Conservation (phyloP, 2,113 vertebrate genomes). For the Cyanocitta stelleri region DNA sequence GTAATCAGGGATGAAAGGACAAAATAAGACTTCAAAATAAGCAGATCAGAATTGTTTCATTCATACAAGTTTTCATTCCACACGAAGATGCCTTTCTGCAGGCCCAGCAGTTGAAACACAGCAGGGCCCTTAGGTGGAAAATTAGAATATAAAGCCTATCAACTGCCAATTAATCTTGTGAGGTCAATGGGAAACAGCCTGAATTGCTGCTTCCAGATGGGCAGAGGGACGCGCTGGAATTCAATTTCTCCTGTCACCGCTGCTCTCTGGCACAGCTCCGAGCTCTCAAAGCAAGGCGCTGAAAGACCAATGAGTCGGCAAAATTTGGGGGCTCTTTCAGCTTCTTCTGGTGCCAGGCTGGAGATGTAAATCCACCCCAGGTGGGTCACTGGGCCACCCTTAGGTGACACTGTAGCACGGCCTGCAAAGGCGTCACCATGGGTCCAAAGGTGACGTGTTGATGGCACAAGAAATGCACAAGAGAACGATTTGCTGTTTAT, state of each 20-base stretch:
- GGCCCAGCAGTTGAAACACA: not conserved
- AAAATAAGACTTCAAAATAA: not conserved
- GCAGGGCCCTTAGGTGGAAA: not conserved
- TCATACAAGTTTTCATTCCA: not conserved
- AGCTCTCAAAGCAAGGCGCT: not conserved
- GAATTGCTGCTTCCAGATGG: conserved; percentile 47
- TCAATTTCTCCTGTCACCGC: conserved; percentile 8
- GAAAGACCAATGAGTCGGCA: not conserved
- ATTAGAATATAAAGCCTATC: conserved; percentile 50
- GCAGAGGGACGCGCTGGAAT: not conserved
- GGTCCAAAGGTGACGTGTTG: rapidly evolving
- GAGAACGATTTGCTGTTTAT: not conserved
- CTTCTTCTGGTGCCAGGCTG: not conserved
- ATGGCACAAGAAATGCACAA: not conserved
- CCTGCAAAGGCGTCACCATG: rapidly evolving
- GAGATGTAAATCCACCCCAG: not conserved
- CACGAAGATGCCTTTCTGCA: not conserved
- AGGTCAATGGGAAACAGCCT: conserved; percentile 33
- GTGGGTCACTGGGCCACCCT: not conserved
- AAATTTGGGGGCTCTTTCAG: not conserved
- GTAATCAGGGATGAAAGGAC: not conserved
- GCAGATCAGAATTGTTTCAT: not conserved
- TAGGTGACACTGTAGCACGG: rapidly evolving
- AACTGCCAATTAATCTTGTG: conserved; percentile 50
- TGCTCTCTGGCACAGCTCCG: not conserved